phyloP scores from a whole-genome alignment of 2,888 invertebrate genomes.

The Plagodis pulveraria region DNA sequence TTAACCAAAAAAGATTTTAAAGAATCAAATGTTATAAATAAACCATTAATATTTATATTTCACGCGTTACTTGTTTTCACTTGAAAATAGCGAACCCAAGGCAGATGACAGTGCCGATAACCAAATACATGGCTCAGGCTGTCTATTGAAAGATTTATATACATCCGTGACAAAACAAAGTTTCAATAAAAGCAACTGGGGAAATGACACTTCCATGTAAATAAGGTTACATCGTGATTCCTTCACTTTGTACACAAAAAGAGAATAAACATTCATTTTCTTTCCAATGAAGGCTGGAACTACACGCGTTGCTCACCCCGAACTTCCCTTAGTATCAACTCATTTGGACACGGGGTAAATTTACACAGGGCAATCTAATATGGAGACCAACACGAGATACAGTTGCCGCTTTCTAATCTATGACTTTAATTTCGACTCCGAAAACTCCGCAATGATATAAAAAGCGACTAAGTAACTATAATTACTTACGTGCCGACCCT shows the following conservation, averaged over 20 bases:
- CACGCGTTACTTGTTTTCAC: too few relatives aligned
- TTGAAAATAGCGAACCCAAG: background rate
- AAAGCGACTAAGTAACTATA: constrained; percentile 30
- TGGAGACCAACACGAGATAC: constrained; percentile 55
- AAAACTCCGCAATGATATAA: constrained; percentile 36
- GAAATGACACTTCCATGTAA: constrained; percentile 26
- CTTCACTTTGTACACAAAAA: constrained; percentile 28
- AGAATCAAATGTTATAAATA: too few relatives aligned
- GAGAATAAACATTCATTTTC: constrained; percentile 49
- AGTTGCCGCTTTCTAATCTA: constrained; percentile 61
- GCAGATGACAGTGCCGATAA: background rate
- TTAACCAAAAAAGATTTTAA: too few relatives aligned
- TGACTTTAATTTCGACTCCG: constrained; percentile 60
- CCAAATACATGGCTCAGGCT: background rate
- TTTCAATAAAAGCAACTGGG: constrained; percentile 16
- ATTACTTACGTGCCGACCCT: constrained; percentile 24
- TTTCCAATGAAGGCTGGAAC: constrained; percentile 65
- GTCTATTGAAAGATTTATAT: constrained; percentile 7
- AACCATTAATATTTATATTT: too few relatives aligned
- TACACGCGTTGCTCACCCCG: constrained; percentile 41
- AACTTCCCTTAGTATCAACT: constrained; percentile 63
- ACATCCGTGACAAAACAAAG: constrained; percentile 4
- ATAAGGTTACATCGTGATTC: constrained; percentile 18
- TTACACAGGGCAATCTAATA: constrained; percentile 76
- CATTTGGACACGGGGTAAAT: constrained; percentile 74